Percentiles rank a stretch among this genome's conserved stretches.
Evolutionary conservation across 1,140 invertebrate genomes (phyloP).

Genomic region (Trissolcus basalis): DNA sequence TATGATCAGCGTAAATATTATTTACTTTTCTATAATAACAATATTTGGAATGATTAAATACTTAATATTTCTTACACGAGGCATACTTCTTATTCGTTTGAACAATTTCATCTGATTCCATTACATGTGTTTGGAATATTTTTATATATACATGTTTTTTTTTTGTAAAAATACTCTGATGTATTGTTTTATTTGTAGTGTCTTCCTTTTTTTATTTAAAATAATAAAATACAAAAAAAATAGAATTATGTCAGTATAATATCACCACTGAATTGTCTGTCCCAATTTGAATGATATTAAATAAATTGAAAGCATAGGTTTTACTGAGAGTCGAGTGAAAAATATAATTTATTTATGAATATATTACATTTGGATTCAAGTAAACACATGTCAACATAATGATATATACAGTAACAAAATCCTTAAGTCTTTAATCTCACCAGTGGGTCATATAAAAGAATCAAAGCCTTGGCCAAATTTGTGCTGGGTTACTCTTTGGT

Average conservation of each 20-base stretch:
- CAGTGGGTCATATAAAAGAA: slow-evolving; percentile 9
- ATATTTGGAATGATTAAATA: too few species aligned
- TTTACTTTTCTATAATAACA: too few species aligned
- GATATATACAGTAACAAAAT: slow-evolving; percentile 11
- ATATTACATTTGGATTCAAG: not conserved
- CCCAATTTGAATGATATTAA: too few species aligned
- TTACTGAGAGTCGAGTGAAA: too few species aligned
- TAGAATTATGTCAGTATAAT: too few species aligned
- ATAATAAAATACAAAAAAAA: not conserved
- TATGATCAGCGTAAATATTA: too few species aligned
- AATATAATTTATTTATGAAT: not conserved
- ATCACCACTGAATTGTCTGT: too few species aligned
- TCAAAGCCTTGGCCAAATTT: slow-evolving; percentile 16
- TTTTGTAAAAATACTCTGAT: slow-evolving; percentile 5
- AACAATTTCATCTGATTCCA: not conserved
- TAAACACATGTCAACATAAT: not conserved
- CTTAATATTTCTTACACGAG: too few species aligned
- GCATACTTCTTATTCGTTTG: too few species aligned
- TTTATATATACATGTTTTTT: not conserved
- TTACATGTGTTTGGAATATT: not conserved
- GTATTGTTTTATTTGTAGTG: slow-evolving; percentile 9
- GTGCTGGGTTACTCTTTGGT: slow-evolving; percentile 51
- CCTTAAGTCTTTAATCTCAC: slow-evolving; percentile 38
- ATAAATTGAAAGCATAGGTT: too few species aligned
- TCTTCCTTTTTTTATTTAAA: slow-evolving; percentile 18